Evolutionary conservation across 1,140 invertebrate species (phyloP), one percentile per base, ranked within the genome.

Genomic region (Caenorhabditis latens): DNA sequence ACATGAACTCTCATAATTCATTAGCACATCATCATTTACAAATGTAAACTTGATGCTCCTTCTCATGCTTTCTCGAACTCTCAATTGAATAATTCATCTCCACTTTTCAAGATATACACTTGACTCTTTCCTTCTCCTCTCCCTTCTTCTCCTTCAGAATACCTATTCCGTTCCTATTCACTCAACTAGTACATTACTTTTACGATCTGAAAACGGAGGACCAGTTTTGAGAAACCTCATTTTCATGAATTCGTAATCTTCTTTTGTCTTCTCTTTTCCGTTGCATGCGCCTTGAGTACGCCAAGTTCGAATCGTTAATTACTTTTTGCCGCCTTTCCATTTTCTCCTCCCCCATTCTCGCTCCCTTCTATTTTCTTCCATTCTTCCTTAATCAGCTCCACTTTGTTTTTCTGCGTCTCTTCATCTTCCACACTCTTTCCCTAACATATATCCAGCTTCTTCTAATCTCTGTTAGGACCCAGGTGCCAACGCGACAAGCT

Each of bases 201-300:
- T 79, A 79, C 71, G n/a, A 79, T 48, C 71, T 79, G 71, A 42
- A 79, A 79, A 24, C 40, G 40, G 43, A 79, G 40, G n/a, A 46
- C 11, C 32, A 32, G 32, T 32, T 50, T n/a, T 50, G 21, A n/a
- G 46, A 79, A 79, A 79, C 71, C 71, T 50, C 71, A 79, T 79
- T 79, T 79, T 79, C 71, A 79, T 79, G 71, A 79, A 79, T 79
- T 79, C 46, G 46, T 79, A 79, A 79, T 79, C 71, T 79, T 79
- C 71, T 21, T 79, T 79, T 79, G 71, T 79, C 71, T 48, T 46
- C 57, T 58, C n/a, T 79, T 79, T 79, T 79, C 71, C 71, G 71
- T 79, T 79, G 46, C 46, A 79, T 50, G 71, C 46, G 67, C 19
- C 67, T 75, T 24, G 71, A 79, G 71, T 79, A 79, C 71, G 71